phyloP scores from a whole-genome alignment of 1,140 invertebrate genomes.

The Melanaphis sacchari region DNA sequence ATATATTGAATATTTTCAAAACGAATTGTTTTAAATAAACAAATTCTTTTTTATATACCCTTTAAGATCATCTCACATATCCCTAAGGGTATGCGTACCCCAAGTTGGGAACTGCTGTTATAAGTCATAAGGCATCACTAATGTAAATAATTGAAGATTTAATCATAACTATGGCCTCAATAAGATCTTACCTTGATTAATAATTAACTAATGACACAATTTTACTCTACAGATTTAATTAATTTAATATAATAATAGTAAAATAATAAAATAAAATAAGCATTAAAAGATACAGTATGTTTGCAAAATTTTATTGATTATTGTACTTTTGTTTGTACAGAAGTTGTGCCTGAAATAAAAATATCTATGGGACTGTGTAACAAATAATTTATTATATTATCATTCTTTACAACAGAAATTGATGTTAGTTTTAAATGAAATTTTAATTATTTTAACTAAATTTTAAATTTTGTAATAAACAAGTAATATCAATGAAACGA shows the following conservation, averaged over 20 bases:
- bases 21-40: too few species aligned
- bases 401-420: too few species aligned
- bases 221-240: not conserved
- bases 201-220: not conserved
- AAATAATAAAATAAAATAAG: not conserved
- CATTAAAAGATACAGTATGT: not conserved
- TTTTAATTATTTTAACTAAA: not conserved
- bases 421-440: not conserved
- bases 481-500: not conserved
- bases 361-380: not conserved
- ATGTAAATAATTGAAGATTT: not conserved
- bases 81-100: too few species aligned
- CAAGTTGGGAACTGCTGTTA: too few species aligned
- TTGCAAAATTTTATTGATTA: constrained; percentile 24
- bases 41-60: too few species aligned
- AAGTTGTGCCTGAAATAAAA: not conserved
- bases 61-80: too few species aligned
- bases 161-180: not conserved
- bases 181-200: not conserved
- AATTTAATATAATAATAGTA: not conserved
- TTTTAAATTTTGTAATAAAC: not conserved
- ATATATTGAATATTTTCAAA: too few species aligned
- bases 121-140: too few species aligned
- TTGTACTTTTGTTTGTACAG: not conserved
- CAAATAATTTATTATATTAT: not conserved